Conservation (phyloP, 1,140 invertebrate species). For the Drosophila ambigua region DNA sequence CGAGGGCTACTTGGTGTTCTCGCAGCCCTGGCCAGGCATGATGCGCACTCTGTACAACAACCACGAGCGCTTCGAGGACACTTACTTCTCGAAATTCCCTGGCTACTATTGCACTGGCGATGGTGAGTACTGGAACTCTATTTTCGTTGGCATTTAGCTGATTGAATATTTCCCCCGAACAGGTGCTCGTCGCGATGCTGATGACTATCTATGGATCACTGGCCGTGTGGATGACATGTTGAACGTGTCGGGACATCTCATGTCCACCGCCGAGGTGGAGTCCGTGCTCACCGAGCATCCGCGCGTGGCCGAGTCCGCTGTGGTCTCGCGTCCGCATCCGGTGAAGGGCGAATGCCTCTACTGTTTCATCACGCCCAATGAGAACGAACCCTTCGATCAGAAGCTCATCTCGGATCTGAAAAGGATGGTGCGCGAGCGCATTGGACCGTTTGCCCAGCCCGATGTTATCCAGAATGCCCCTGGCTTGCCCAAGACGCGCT, state of each 20-base stretch:
- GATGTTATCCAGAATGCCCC: constrained; percentile 97
- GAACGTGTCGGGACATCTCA: constrained; percentile 98
- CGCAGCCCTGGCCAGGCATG: constrained; percentile 97
- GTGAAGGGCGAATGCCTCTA: constrained; percentile 98
- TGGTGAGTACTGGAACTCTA: constrained; percentile 86
- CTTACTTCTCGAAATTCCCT: constrained; percentile 97
- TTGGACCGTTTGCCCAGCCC: constrained; percentile 98
- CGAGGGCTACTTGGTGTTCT: constrained; percentile 97
- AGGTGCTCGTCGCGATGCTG: constrained; percentile 93
- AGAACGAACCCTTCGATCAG: constrained; percentile 89
- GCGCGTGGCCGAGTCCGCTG: constrained; percentile 95
- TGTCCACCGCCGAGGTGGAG: constrained; percentile 98
- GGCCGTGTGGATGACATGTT: constrained; percentile 99
- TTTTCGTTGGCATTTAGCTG: background rate
- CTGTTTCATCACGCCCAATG: constrained; percentile 96
- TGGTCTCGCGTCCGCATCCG: constrained; percentile 95
- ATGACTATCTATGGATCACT: constrained; percentile 98
- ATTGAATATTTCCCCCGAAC: background rate
- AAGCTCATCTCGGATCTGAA: constrained; percentile 91
- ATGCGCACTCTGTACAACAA: constrained; percentile 97
- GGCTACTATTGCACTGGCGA: constrained; percentile 99
- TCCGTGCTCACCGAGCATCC: constrained; percentile 93
- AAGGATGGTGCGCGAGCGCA: constrained; percentile 93
- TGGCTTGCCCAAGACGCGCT: constrained; percentile 97
- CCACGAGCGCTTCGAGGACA: constrained; percentile 96